Conservation (phyloP, 2,797 vertebrate genomes). For the Telmatherina bonti region DNA sequence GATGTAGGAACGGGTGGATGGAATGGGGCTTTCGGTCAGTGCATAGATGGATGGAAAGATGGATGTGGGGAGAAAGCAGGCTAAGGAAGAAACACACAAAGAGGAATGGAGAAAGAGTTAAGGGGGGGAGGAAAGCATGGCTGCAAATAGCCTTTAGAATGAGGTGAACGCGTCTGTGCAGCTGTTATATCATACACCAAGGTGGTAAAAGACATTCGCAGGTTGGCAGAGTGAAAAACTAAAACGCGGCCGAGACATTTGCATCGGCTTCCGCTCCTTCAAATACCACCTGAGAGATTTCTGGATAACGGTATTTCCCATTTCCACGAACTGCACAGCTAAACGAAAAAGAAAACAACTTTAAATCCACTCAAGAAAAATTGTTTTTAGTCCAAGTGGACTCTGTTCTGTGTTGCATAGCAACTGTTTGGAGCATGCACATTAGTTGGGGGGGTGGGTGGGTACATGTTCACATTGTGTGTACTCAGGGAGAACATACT, state of each 20-base stretch:
- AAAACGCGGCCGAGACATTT: slow-evolving; percentile 22
- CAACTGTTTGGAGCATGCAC: slow-evolving; percentile 66
- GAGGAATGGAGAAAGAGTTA: slow-evolving; percentile 18
- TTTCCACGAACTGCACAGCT: slow-evolving; percentile 17
- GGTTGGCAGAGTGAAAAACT: not conserved
- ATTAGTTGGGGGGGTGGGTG: slow-evolving; percentile 10
- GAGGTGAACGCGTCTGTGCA: slow-evolving; percentile 45
- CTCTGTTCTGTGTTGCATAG: slow-evolving; percentile 76
- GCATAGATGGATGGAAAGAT: slow-evolving; percentile 36
- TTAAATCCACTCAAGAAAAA: slow-evolving; percentile 45
- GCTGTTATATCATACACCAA: slow-evolving; percentile 10
- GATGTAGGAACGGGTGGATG: slow-evolving; percentile 26
- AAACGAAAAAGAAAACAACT: slow-evolving; percentile 13
- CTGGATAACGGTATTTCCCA: slow-evolving; percentile 2
- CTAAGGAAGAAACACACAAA: slow-evolving; percentile 48
- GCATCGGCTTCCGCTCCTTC: slow-evolving; percentile 13
- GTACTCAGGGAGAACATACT: not conserved
- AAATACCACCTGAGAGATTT: slow-evolving; percentile 4
- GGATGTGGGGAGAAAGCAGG: slow-evolving; percentile 29
- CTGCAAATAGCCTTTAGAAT: slow-evolving; percentile 46
- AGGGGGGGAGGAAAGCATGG: slow-evolving; percentile 29
- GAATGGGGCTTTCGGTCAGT: slow-evolving; percentile 16
- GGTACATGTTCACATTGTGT: slow-evolving; percentile 3
- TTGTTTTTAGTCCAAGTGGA: slow-evolving; percentile 54
- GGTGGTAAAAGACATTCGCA: slow-evolving; percentile 11